These are phyloP conservation scores for Zosterops hypoxanthus DNA, from an alignment of 2,113 vertebrate species.

Conservation along the genomic window DNA sequence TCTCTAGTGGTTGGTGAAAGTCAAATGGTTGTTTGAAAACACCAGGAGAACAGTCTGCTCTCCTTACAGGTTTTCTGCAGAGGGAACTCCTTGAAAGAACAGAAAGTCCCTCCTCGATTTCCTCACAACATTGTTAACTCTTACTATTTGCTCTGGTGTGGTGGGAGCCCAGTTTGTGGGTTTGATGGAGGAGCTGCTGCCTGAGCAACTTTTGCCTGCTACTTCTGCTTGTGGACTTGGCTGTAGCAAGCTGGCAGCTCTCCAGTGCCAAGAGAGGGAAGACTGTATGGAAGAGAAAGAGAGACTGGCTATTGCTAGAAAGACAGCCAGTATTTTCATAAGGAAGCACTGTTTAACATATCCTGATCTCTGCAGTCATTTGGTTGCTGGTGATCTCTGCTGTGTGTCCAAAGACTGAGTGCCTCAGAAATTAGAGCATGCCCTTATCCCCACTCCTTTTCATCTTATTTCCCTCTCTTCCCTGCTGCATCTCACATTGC, in stretches of 20 bases:
- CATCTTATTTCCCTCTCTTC: background rate
- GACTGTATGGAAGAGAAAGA: background rate
- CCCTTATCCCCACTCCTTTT: background rate
- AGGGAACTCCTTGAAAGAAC: background rate
- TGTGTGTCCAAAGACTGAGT: rapidly evolving
- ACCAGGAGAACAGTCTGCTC: background rate
- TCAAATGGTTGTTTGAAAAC: background rate
- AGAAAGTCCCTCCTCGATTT: background rate
- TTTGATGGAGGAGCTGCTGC: background rate
- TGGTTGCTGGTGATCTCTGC: background rate
- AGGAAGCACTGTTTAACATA: background rate
- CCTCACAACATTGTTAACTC: background rate
- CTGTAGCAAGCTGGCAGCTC: background rate
- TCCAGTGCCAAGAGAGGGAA: background rate
- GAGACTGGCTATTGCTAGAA: background rate
- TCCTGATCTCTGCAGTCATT: background rate
- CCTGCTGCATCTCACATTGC: background rate
- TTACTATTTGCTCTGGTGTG: background rate
- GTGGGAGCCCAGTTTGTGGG: background rate
- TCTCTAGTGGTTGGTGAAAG: background rate
- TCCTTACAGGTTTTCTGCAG: background rate
- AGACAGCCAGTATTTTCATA: background rate
- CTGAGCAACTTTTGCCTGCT: background rate
- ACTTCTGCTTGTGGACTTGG: background rate
- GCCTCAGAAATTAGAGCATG: background rate